Conservation (phyloP, 2,113 vertebrate species). For the Mugil cephalus region DNA sequence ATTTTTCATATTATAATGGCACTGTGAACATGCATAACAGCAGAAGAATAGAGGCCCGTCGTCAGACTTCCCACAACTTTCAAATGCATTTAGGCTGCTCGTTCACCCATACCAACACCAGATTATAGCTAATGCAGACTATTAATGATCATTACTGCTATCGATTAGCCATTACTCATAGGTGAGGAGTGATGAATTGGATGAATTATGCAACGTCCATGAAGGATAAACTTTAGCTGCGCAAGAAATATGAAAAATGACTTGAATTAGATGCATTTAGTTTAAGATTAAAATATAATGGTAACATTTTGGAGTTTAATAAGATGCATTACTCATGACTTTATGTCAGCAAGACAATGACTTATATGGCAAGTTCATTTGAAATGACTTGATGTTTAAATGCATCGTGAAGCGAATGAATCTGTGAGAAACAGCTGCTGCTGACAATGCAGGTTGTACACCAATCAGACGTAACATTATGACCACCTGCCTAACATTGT, state of each 20-base stretch:
- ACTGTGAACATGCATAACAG: no score
- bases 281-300: conserved; percentile 25
- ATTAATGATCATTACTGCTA: conserved; percentile 76
- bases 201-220: conserved; percentile 55
- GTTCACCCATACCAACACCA: conserved; percentile 63
- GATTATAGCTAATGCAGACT: conserved; percentile 64
- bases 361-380: conserved; percentile 4
- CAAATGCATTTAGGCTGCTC: conserved; percentile 55
- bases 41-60: neutral
- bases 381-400: conserved; percentile 16
- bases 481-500: no score
- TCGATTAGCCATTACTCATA: conserved; percentile 75
- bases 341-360: neutral
- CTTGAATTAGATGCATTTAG: conserved; percentile 36
- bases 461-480: no score
- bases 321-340: conserved; percentile 4
- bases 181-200: conserved; percentile 47
- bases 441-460: neutral
- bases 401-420: neutral
- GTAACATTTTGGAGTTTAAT: conserved; percentile 20
- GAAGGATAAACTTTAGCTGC: conserved; percentile 28
- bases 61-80: conserved; percentile 46
- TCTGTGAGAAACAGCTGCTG: neutral
- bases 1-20: neutral
- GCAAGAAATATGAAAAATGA: conserved; percentile 47